Evolutionary conservation across 2,797 vertebrate genomes (phyloP), one percentile per base, ranked within the genome.

Genomic region (Enteromius thamalakanensis): DNA sequence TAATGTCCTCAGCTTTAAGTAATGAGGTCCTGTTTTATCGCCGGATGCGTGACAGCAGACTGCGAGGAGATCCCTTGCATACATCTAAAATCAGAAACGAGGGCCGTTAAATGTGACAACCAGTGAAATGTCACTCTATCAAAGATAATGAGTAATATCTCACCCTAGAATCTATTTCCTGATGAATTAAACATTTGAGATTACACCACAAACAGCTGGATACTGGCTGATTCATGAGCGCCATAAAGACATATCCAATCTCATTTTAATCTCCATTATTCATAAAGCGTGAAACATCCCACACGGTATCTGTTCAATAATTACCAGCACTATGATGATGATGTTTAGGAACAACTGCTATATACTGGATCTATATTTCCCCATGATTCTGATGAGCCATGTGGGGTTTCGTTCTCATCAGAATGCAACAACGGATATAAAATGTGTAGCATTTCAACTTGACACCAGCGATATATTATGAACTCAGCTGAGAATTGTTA

Each of bases 101-200:
- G 76, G 58, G 75, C 62, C 17, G 40, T 83, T 85, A 81, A 81
- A 86, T 85, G 67, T 62, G 80, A 84, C 53, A 82, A 74, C 82
- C 69, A 85, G 72, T 85, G 82, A 87, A 85, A 85, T 83, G 83
- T 85, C 86, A 83, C 80, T 89, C 83, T 79, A 84, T 86, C 85
- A 85, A 77, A 81, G 55, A 85, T 89, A 89, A 89, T 89, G 88
- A 87, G 86, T 68, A 85, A 86, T 87, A 84, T 85, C 86, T 74
- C 62, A 77, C 64, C 55, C 80, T 42, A 15, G 77, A 89, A 81
- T 84, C 86, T 82, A 85, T 86, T 85, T 86, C 88, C 83, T 80
- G 85, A 82, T 89, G 84, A 85, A 89, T 87, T 87, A 89, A 87
- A 87, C 76, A 87, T 85, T 75, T 45, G 26, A 74, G 81, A 86